These are phyloP conservation scores for Drosophila takahashii DNA, from an alignment of 1,140 invertebrate species.

Conservation along the genomic window DNA sequence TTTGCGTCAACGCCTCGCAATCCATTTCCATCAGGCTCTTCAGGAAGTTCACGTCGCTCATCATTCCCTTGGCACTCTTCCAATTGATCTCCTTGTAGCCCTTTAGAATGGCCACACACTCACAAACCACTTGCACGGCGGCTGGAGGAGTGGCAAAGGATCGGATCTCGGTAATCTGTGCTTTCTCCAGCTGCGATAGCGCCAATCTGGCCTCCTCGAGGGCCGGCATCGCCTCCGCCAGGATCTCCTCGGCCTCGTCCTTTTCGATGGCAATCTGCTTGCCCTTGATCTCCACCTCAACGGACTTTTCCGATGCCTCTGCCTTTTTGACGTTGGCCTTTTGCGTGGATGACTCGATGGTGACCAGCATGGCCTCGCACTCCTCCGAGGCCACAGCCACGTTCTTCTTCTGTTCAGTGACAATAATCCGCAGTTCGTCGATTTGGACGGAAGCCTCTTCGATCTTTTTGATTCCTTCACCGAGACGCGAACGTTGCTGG, in stretches of 20 bases:
- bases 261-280: slow-evolving; percentile 92
- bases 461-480: slow-evolving; percentile 85
- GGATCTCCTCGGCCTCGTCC: slow-evolving; percentile 91
- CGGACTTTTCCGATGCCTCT: slow-evolving; percentile 90
- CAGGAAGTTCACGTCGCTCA: slow-evolving; percentile 95
- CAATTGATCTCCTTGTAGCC: slow-evolving; percentile 94
- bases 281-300: slow-evolving; percentile 92
- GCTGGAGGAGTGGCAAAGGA: slow-evolving; percentile 95
- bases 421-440: slow-evolving; percentile 74
- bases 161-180: slow-evolving; percentile 95
- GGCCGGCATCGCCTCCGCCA: slow-evolving; percentile 92
- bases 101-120: slow-evolving; percentile 93
- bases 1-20: slow-evolving; percentile 91
- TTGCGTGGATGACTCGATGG: slow-evolving; percentile 86
- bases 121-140: slow-evolving; percentile 93
- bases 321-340: slow-evolving; percentile 91
- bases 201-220: slow-evolving; percentile 92
- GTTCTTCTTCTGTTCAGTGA: slow-evolving; percentile 83
- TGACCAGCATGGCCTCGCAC: slow-evolving; percentile 80
- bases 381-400: slow-evolving; percentile 74
- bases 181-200: slow-evolving; percentile 92
- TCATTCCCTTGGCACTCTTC: slow-evolving; percentile 95
- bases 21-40: slow-evolving; percentile 93
- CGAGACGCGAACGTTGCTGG: slow-evolving; percentile 83
- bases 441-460: slow-evolving; percentile 82